A percentile compares a stretch with the other conserved stretches of the same genome.
phyloP scores from a whole-genome alignment of 1,140 invertebrate genomes.

The Saxidomus purpurata region DNA sequence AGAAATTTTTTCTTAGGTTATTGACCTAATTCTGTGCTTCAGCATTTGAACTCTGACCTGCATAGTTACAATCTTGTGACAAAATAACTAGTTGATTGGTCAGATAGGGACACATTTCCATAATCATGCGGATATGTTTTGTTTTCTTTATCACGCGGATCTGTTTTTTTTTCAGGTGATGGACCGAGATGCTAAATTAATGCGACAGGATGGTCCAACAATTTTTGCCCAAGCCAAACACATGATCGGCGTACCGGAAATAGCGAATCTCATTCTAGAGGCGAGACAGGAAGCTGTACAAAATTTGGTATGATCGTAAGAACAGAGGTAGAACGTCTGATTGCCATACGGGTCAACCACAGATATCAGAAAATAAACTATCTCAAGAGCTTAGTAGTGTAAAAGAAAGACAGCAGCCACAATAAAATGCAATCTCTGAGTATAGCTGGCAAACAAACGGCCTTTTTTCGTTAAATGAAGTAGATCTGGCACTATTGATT shows the following conservation, averaged over 20 bases:
- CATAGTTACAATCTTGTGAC: too few relatives aligned
- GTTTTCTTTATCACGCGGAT: too few relatives aligned
- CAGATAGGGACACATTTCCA: too few relatives aligned
- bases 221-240: slow-evolving; percentile 85
- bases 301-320: neutral
- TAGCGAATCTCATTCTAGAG: slow-evolving; percentile 73
- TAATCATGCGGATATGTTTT: too few relatives aligned
- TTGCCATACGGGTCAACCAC: neutral
- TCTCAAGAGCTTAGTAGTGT: neutral
- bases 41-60: too few relatives aligned
- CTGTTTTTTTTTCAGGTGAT: slow-evolving; percentile 80
- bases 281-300: slow-evolving; percentile 55
- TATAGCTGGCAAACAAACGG: too few relatives aligned
- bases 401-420: neutral
- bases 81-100: too few relatives aligned
- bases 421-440: too few relatives aligned
- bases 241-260: slow-evolving; percentile 80
- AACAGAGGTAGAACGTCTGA: neutral
- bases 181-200: slow-evolving; percentile 82
- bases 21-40: too few relatives aligned
- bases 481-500: too few relatives aligned
- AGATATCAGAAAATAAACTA: neutral
- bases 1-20: too few relatives aligned
- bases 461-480: too few relatives aligned
- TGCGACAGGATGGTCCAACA: slow-evolving; percentile 84